Percentiles rank a stretch among this genome's conserved stretches.
Conservation (phyloP, 2,888 invertebrate genomes). For the Julus scandinavius region DNA sequence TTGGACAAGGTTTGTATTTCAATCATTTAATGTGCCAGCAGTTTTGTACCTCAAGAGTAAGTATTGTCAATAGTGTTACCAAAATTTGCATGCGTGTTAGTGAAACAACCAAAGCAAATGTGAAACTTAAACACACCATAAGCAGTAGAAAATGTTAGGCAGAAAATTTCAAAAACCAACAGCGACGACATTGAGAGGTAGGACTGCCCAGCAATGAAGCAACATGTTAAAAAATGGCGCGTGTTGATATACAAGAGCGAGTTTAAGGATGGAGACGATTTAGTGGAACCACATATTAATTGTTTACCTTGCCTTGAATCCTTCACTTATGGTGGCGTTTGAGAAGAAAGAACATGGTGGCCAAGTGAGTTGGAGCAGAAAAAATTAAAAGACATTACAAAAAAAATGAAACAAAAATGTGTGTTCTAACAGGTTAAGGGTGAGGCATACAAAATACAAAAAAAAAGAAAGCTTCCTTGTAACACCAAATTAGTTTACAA, state of each 20-base stretch:
- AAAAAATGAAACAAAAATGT: conserved; percentile 49
- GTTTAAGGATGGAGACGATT: conserved; percentile 34
- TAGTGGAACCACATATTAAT: conserved; percentile 52
- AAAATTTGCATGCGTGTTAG: background rate
- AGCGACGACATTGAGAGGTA: conserved; percentile 42
- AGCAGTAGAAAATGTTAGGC: conserved; percentile 39
- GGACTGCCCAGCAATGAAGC: conserved; percentile 42
- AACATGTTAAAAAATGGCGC: conserved; percentile 40
- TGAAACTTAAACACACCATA: conserved; percentile 42
- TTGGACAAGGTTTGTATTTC: background rate
- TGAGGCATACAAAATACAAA: conserved; percentile 41
- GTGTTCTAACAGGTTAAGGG: background rate
- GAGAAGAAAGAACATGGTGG: conserved; percentile 56
- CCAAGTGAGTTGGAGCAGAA: conserved; percentile 54
- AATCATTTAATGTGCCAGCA: background rate
- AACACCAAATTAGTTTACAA: conserved; percentile 24
- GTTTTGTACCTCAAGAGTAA: background rate
- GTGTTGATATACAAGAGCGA: conserved; percentile 34
- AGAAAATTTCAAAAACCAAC: conserved; percentile 34
- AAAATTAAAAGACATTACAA: conserved; percentile 50
- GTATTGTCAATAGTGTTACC: background rate
- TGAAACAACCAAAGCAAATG: conserved; percentile 38
- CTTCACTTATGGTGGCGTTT: conserved; percentile 56
- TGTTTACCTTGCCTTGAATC: conserved; percentile 54
- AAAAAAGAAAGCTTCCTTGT: background rate